These are phyloP conservation scores for Oreochromis tanganicae DNA, from an alignment of 2,113 vertebrate species.

Conservation along the genomic window DNA sequence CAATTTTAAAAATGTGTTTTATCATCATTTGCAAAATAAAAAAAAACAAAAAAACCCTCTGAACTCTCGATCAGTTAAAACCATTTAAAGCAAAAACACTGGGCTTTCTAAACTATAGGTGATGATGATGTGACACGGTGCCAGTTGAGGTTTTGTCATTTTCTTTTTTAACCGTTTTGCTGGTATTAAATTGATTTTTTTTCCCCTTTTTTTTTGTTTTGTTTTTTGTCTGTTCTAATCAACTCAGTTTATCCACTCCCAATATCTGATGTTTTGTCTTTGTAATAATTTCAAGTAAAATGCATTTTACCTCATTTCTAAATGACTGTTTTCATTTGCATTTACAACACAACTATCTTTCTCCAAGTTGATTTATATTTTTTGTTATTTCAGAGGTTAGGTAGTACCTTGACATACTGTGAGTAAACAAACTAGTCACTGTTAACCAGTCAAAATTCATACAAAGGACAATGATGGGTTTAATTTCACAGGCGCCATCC, in stretches of 20 bases:
- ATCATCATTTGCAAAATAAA: background rate
- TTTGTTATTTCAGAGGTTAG: background rate
- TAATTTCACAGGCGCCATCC: background rate
- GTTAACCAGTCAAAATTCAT: background rate
- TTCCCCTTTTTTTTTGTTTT: accelerated
- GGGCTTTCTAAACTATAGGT: background rate
- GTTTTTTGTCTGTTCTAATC: background rate
- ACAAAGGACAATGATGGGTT: background rate
- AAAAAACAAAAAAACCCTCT: accelerated
- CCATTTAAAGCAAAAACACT: background rate
- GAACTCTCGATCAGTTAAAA: background rate
- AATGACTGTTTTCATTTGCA: background rate
- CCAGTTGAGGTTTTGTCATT: background rate
- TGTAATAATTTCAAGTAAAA: background rate
- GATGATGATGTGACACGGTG: background rate
- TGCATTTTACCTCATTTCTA: background rate
- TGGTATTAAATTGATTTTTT: background rate
- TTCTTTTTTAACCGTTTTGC: background rate
- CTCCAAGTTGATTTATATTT: background rate
- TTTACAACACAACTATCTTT: background rate
- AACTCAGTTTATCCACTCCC: background rate
- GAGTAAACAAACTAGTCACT: background rate
- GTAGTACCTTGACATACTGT: background rate
- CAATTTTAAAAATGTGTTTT: background rate
- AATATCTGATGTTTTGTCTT: background rate